Base-by-base conservation (phyloP, 2,797 vertebrate genomes). In the Lagocephalus sceleratus region DNA sequence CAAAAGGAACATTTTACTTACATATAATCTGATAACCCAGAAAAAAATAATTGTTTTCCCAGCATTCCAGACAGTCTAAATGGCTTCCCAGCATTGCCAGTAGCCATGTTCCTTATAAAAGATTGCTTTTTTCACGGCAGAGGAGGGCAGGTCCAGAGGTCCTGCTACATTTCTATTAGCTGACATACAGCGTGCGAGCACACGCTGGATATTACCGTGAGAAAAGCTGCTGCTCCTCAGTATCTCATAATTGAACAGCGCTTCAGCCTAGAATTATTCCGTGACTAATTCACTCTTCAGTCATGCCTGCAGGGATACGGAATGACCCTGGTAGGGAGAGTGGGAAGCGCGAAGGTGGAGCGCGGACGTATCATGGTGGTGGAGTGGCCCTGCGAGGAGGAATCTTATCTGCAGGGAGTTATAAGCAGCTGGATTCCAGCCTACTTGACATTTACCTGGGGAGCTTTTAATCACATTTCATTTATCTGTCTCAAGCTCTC, bases 401-500 rank as follows among this genome's bases (percentile, higher is more conserved):
- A 45, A 50, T 67, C 76, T 66, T 68, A 82, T 82, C 72, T 75
- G 47, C 60, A 63, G 63, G 57, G 47, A 43, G 26, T 63, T 68
- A 67, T 63, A 51, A 63, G 64, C 41, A 59, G 66, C 40, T 74
- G 60, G 63, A 70, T 73, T 63, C 54, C 47, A 83, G 71, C 54
- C 71, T 81, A 57, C 71, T 73, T 81, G 74, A 73, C 72, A 81
- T 81, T 84, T 79, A 79, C 68, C 56, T 77, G 57, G 53, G 66
- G 70, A 78, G 57, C 47, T 47, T 60, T 46, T 49, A 51, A 40
- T 45, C 56, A 66, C 55, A 20, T 47, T 62, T 61, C 48, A 63
- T 63, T 68, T 60, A 51, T 60, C 54, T 29, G 16, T 15, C 52
- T 66, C 44, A 21, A n/a, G 32, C 47, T 57, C 41, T 17, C 49